These are phyloP conservation scores for Pteromalus puparum DNA, from an alignment of 1,140 invertebrate species.

Conservation along the genomic window DNA sequence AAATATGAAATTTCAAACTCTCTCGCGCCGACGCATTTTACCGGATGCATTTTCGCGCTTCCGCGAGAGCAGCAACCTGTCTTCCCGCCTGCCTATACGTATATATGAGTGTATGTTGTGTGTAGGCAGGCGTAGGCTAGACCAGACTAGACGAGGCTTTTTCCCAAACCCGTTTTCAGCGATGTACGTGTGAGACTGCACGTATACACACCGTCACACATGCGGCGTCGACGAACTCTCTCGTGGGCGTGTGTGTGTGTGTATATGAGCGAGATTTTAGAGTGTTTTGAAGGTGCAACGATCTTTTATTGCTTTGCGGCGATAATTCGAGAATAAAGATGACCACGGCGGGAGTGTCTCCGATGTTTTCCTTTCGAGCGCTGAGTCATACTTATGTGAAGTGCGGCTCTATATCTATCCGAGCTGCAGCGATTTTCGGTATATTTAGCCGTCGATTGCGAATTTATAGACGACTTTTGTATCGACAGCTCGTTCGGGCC, in stretches of 20 bases:
- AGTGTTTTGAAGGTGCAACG: neutral
- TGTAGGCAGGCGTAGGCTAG: neutral
- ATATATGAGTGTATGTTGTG: too few species aligned
- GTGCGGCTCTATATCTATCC: too few species aligned
- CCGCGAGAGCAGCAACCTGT: neutral
- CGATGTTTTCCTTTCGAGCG: neutral
- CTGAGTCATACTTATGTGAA: neutral
- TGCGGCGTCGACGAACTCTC: constrained; percentile 3
- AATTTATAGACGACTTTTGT: neutral
- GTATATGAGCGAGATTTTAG: neutral
- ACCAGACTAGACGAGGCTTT: constrained; percentile 8
- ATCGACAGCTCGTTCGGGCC: too few species aligned
- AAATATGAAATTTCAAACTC: constrained; percentile 17
- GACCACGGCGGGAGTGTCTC: neutral
- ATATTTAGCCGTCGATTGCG: neutral
- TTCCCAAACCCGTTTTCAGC: constrained; percentile 41
- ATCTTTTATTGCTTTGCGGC: neutral
- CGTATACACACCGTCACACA: neutral
- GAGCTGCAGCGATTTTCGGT: neutral
- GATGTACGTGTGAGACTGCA: neutral
- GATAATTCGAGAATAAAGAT: neutral
- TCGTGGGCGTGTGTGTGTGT: too few species aligned
- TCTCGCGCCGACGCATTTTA: neutral
- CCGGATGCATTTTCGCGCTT: neutral
- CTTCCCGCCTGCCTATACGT: neutral